Evolutionary conservation across 2,113 vertebrate species (phyloP).

Genomic region (Lagenorhynchus albirostris): DNA sequence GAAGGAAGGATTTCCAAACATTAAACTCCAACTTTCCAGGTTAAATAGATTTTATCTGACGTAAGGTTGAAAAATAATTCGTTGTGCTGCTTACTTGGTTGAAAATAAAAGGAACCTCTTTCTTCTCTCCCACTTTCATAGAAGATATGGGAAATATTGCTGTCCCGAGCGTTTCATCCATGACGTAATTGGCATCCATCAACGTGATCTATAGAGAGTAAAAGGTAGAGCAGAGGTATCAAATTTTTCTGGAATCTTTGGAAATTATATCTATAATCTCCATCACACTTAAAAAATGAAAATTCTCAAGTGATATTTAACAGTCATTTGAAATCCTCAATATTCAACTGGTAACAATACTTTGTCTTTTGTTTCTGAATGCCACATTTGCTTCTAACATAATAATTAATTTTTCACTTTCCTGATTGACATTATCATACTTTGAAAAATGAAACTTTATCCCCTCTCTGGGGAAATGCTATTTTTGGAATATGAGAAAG

Average conservation of each 20-base stretch:
- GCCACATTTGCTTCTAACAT: neutral
- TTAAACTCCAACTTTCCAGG: neutral
- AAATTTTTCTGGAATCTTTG: neutral
- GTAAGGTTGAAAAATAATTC: neutral
- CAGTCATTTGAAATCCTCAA: neutral
- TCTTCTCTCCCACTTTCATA: constrained; percentile 89
- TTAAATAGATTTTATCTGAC: neutral
- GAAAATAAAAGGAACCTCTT: constrained; percentile 88
- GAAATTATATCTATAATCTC: neutral
- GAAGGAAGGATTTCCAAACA: neutral
- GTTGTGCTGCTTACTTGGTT: constrained; percentile 86
- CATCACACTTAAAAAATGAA: neutral
- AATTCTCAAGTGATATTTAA: neutral
- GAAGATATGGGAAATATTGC: constrained; percentile 87
- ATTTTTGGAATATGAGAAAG: constrained; percentile 20
- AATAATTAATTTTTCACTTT: neutral
- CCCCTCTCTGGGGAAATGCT: neutral
- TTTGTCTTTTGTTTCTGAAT: neutral
- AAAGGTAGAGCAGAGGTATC: neutral
- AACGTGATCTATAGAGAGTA: constrained; percentile 88
- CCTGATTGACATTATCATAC: neutral
- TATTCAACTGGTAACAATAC: neutral
- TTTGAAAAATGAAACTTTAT: neutral
- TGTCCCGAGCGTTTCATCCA: constrained; percentile 95
- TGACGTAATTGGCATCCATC: constrained; percentile 98